These are phyloP conservation scores for Zaprionus bogoriensis DNA, from an alignment of 2,888 invertebrate genomes.

Conservation along the genomic window DNA sequence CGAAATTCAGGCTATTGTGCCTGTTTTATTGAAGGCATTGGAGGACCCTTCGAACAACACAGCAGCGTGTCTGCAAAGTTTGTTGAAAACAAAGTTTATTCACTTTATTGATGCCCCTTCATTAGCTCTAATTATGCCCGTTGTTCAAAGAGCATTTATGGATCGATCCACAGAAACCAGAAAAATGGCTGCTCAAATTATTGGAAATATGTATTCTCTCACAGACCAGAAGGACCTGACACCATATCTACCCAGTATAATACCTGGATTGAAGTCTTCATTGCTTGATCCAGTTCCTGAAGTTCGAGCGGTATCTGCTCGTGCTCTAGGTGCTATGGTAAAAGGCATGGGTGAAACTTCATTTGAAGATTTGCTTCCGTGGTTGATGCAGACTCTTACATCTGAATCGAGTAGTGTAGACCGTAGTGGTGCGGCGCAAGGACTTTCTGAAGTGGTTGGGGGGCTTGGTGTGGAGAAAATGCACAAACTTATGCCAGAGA, in stretches of 20 bases:
- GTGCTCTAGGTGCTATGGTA: constrained; percentile 98
- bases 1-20: constrained; percentile 97
- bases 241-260: constrained; percentile 97
- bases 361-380: constrained; percentile 97
- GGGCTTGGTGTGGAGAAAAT: constrained; percentile 97
- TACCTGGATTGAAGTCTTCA: constrained; percentile 97
- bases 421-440: constrained; percentile 97
- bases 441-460: constrained; percentile 98
- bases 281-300: constrained; percentile 99
- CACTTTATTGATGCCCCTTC: constrained; percentile 99
- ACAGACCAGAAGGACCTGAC: constrained; percentile 99
- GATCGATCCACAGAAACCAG: constrained; percentile 98
- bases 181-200: constrained; percentile 99
- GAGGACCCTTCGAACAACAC: constrained; percentile 99
- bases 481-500: constrained; percentile 98
- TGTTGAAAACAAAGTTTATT: constrained; percentile 98
- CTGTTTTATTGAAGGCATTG: constrained; percentile 92
- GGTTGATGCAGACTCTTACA: constrained; percentile 98
- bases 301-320: constrained; percentile 96
- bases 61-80: constrained; percentile 94
- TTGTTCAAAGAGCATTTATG: constrained; percentile 98
- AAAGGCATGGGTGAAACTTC: constrained; percentile 98
- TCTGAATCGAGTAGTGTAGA: constrained; percentile 98
- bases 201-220: constrained; percentile 99
- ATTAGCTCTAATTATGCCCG: constrained; percentile 99